A percentile compares a stretch with the other conserved stretches of the same genome.
These are phyloP conservation scores for Globodera ellingtonae DNA, from an alignment of 1,140 invertebrate genomes.

Conservation along the genomic window DNA sequence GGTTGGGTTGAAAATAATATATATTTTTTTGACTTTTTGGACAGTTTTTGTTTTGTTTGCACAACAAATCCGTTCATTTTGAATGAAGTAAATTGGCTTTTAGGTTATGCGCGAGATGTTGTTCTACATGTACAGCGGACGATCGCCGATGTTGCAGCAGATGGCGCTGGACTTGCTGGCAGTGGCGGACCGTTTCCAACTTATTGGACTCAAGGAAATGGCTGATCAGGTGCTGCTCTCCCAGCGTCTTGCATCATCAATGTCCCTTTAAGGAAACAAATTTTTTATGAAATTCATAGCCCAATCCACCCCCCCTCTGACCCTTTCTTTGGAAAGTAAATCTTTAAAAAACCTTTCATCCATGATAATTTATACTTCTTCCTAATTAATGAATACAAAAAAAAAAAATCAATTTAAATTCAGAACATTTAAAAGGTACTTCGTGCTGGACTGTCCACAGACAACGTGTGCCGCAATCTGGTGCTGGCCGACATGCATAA, in stretches of 20 bases:
- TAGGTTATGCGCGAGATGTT: slow-evolving; percentile 56
- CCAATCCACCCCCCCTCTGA: no score
- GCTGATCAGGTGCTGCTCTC: slow-evolving; percentile 50
- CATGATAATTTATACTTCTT: no score
- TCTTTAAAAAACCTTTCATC: no score
- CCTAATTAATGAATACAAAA: background rate
- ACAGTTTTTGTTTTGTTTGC: no score
- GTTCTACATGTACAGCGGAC: slow-evolving; percentile 57
- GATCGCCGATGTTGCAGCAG: slow-evolving; percentile 35
- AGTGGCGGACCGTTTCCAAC: slow-evolving; percentile 60
- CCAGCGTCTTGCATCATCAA: no score
- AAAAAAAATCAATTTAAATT: slow-evolving; percentile 8
- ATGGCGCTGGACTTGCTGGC: slow-evolving; percentile 57
- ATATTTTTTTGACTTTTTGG: slow-evolving; percentile 6
- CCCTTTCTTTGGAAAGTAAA: no score
- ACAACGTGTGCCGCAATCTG: slow-evolving; percentile 59
- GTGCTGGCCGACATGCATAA: slow-evolving; percentile 61
- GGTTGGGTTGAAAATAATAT: slow-evolving; percentile 36
- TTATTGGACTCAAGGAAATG: slow-evolving; percentile 59
- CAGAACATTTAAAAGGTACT: slow-evolving; percentile 37
- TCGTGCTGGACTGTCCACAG: slow-evolving; percentile 42
- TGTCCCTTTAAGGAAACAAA: no score
- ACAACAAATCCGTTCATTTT: no score
- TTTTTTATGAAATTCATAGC: no score
- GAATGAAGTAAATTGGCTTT: background rate